Evolutionary conservation across 2,888 invertebrate species (phyloP), one percentile per base, ranked within the genome.

Genomic region (Agonopterix alstromeriana): DNA sequence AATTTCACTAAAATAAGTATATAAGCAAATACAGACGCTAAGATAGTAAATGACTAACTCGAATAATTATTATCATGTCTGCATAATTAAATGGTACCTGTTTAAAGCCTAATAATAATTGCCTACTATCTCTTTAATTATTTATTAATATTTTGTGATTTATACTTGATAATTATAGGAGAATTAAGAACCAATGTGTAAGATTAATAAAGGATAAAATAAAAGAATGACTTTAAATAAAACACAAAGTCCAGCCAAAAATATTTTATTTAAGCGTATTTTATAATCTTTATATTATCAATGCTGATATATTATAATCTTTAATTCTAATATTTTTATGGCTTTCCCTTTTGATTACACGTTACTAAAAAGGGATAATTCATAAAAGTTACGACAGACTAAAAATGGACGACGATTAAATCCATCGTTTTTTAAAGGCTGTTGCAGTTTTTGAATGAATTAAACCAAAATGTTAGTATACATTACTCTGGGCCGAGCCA

Each of bases 191-290:
- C 2, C 17, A 2, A 17, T 17, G 17, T 17, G 17, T 17, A 17
- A 17, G 17, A 17, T 17, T 17, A 17, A 17, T 17, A 17, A 17
- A 17, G 17, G 17, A 17, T 17, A 17, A 17, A 17, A 17, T 3
- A 17, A 17, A 17, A 14, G 3, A 17, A 3, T 17, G 17, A 0
- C 17, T 17, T 17, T 17, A 17, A 82, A 79, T 82, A 73, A 85
- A 85, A 87, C 74, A 73, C 69, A 49, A 53, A 55, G 61, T 60
- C 82, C 87, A 85, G 87, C 87, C 87, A 87, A 88, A 89, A 89
- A 89, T 89, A 89, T 88, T 87, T 87, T 88, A 88, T 88, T 88
- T 88, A 89, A 89, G 89, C 89, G 88, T 89, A 87, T 86, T 87
- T 17, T 86, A 86, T 88, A 86, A 85, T 82, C 77, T 88, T 85